Evolutionary conservation across 2,797 vertebrate species (phyloP), one percentile per base, ranked within the genome.

Genomic region (Amblyopsis hoosieri): DNA sequence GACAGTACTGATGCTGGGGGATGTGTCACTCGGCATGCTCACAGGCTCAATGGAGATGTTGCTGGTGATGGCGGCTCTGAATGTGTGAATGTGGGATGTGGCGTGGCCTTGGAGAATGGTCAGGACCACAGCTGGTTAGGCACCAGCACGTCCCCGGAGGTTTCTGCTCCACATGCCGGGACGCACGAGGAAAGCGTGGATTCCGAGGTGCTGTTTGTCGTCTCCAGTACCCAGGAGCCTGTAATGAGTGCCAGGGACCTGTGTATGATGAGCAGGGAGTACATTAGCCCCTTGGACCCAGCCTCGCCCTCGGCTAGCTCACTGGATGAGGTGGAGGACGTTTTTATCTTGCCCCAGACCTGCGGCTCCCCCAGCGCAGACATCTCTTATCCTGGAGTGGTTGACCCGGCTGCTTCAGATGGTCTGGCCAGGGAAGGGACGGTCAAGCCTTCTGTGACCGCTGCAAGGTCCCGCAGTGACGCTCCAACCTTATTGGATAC

Each of bases 291-390:
- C 52, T 82, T 92, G 52, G 90, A 92, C 76, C 84, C 89, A 0
- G 67, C 85, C 8, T 93, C 91, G n/a, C 87, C 91, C 10, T 80
- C 90, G 1, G 72, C 87, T 82, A 88, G 87, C 82, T 88, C 88
- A 52, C 53, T 78, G 67, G 85, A 87, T 5, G 66, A 85, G 1
- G 78, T 83, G 4, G 85, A 91, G 45, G 83, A 89, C 8, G 80
- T 84, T 45, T 89, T 89, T 14, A 12, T 85, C 60, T 70, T 92
- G 72, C 90, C 92, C 42, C 90, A 88, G 76, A 74, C 90, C 53
- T 88, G 86, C 57, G 75, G 68, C 74, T 90, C 85, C 3, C 90
- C 86, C 65, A 91, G 85, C 6, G 80, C 72, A 0, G 77, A 82
- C 47, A 72, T 69, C 68, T 76, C 64, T 11, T 70, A 72, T 33